Base-by-base conservation (phyloP, 2,113 vertebrate genomes). In the Podilymbus podiceps region DNA sequence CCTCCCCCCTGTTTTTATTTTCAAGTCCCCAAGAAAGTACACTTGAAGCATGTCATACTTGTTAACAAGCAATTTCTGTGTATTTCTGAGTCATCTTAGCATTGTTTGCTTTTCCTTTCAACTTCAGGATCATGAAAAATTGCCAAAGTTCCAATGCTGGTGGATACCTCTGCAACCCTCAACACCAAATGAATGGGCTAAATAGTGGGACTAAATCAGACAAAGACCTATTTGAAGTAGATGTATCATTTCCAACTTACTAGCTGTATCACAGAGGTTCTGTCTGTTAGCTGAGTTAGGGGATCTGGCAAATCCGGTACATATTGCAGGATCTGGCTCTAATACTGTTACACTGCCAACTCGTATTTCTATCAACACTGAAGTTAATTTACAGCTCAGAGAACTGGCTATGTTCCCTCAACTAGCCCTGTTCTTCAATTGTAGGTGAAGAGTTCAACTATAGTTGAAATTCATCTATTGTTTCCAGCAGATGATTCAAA, bases 401-500 rank as follows among this genome's bases (percentile, higher is more conserved):
- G 52, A 91, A 59, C 80, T 94, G 94, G 94, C 94, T 75, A 0
- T 0, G 0, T 79, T 95, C 77, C 91, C 80, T 90, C 1, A 16
- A 49, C 74, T 72, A 82, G 35, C 49, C 66, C 81, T 46, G 62
- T 68, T 95, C 49, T 75, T 89, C 80, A 94, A 49, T 64, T 81
- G 47, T 13, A 85, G 83, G 93, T 93, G 83, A 93, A 93, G 47
- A 81, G 95, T 93, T 97, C 89, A 95, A 79, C 68, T 94, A 35
- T 56, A 94, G 69, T 63, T 93, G 35, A 89, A 92, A 90, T 85
- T 94, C 60, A 85, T 72, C 84, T 71, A 85, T 95, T 96, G 95
- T 96, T 97, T 93, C 73, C 52, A 91, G 76, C 87, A 95, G 86
- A 35, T 87, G 89, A 91, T 75, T 97, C 94, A 96, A 92, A 64